Evolutionary conservation across 2,797 vertebrate genomes (phyloP), one percentile per base, ranked within the genome.

Genomic region (Trachurus trachurus): DNA sequence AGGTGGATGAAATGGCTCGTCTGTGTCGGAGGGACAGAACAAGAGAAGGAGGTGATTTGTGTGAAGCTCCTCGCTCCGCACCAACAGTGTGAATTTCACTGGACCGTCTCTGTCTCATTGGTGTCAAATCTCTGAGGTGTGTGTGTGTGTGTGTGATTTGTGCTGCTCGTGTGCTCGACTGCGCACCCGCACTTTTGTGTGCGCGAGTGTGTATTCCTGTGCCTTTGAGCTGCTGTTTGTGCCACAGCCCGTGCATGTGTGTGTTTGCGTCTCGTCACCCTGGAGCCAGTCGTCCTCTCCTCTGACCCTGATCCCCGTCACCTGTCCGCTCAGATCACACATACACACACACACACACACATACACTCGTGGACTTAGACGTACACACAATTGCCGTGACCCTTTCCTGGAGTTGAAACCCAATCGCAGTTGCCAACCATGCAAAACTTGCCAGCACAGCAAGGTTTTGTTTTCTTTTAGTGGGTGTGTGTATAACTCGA

Each of bases 311-410:
- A 94, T 92, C 91, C 89, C 89, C 19, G 77, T 95, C 94, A 95
- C 94, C 91, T 93, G 95, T 95, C 95, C 83, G 68, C 89, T 91
- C 83, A 87, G 87, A 94, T 94, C 89, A 88, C 81, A 86, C 74
- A 68, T 16, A 71, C 67, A 75, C 78, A 81, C 65, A 40, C 57
- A 66, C 58, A 63, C 50, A 39, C 75, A 73, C 74, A 59, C 40
- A 74, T 82, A 90, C 83, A 69, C 66, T 64, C 62, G 66, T 54
- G 71, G 59, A 74, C 71, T 73, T 21, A 74, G 34, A 75, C 72
- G 75, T 59, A 44, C 52, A 74, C 83, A 90, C 83, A 87, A 88
- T 88, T 77, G 74, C 80, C 44, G 54, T 83, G 79, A 90, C 89
- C 87, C 89, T 86, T 89, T 91, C 83, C 82, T 89, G 81, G 84